phyloP scores from a whole-genome alignment of 2,113 vertebrate species.

The Archilochus colubris region DNA sequence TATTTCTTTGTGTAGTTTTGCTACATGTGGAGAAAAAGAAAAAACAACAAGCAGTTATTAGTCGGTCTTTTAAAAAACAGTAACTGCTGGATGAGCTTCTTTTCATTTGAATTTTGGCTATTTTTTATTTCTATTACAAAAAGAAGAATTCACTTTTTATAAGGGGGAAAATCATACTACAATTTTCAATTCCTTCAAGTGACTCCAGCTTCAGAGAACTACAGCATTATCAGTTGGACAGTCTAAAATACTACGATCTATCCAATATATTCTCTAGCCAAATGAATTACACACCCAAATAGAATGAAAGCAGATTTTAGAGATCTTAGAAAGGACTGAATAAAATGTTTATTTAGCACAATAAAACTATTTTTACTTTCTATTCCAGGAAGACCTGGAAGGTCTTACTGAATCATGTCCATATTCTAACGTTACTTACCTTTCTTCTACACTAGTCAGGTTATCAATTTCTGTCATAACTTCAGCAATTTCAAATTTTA shows the following conservation, averaged over 20 bases:
- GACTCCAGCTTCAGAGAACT: not conserved
- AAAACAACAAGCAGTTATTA: not conserved
- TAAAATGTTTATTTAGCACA: not conserved
- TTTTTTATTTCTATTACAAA: not conserved
- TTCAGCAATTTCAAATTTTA: slow-evolving; percentile 97
- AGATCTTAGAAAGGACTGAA: not conserved
- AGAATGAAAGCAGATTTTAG: not conserved
- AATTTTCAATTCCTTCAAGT: not conserved
- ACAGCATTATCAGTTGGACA: not conserved
- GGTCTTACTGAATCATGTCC: not conserved
- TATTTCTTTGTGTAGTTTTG: slow-evolving; percentile 96
- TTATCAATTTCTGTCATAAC: slow-evolving; percentile 99
- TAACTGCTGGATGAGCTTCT: not conserved
- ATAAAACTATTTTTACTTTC: not conserved
- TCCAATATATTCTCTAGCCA: not conserved
- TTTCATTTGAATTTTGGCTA: not conserved
- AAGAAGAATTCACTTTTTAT: not conserved
- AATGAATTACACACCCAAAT: not conserved
- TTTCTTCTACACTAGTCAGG: slow-evolving; percentile 93
- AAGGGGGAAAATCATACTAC: not conserved
- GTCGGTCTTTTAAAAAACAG: not conserved
- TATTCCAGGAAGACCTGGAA: not conserved
- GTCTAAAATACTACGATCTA: not conserved
- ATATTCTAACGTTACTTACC: slow-evolving; percentile 69
- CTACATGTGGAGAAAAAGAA: slow-evolving; percentile 64